Base-by-base conservation (phyloP, 2,113 vertebrate species). In the Colinus virginianus region DNA sequence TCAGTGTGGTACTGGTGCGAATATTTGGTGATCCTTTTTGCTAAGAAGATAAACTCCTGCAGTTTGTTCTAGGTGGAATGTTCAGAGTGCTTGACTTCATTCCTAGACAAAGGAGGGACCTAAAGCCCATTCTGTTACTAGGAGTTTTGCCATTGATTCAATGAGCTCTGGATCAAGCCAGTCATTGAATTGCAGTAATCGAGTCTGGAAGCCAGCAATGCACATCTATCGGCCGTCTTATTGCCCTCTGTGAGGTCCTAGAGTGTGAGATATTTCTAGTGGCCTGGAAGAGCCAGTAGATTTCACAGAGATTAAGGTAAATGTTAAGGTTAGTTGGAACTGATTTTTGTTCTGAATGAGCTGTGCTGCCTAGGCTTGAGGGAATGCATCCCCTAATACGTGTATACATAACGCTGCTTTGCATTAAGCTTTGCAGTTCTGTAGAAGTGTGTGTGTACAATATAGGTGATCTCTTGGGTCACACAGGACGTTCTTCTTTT, bases 221-320 rank as follows among this genome's bases (percentile, higher is more conserved):
- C 62, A 71, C 87, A 79, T 84, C 89, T 88, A 21, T 96, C 48
- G 15, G 56, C 90, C 78, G 67, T 85, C 78, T 64, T 94, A 85
- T 90, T 92, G 64, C 76, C 89, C 78, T 93, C 88, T 92, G 75
- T 92, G 91, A 87, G 76, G 91, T 95, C 90, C 79, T 94, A 96
- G 72, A 92, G 83, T 87, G 70, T 92, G 95, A 95, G 82, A 79
- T 87, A 93, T 92, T 94, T 90, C 93, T 95, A 90, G 84, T 90
- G 91, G 87, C 94, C 91, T 96, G 95, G 95, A 97, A 93, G 88
- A 97, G 90, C 86, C 91, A 96, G 87, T 96, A 95, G 94, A 94
- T 96, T 94, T 96, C 90, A 95, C 92, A 91, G 86, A 95, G 70
- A 88, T 88, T 90, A 94, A 94, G 94, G 89, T 92, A 96, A 95